Percentiles rank a stretch among this genome's conserved stretches.
These are phyloP conservation scores for Drosophila tani DNA, from an alignment of 1,140 invertebrate species.

Conservation along the genomic window DNA sequence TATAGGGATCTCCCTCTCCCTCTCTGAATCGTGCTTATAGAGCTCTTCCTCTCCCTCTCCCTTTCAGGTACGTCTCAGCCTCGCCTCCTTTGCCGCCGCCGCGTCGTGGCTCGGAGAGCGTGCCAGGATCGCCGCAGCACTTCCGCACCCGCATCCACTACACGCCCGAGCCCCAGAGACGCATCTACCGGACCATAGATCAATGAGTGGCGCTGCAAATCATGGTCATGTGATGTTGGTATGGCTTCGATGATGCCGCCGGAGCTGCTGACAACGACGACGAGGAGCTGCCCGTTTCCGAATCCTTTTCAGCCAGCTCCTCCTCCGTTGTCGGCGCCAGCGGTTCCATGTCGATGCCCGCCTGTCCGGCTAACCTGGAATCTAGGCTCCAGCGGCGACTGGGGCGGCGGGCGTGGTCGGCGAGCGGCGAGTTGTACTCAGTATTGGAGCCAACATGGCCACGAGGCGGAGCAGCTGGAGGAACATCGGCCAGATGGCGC, in stretches of 20 bases:
- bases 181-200: slow-evolving; percentile 87
- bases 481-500: slow-evolving; percentile 24
- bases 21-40: slow-evolving; percentile 9
- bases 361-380: neutral
- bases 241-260: slow-evolving; percentile 73
- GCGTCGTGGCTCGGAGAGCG: slow-evolving; percentile 89
- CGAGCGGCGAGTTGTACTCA: slow-evolving; percentile 38
- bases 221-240: slow-evolving; percentile 85
- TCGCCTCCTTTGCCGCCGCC: slow-evolving; percentile 90
- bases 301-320: neutral
- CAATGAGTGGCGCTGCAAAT: slow-evolving; percentile 85
- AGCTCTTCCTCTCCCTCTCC: neutral
- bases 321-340: neutral
- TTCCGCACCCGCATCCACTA: slow-evolving; percentile 89
- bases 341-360: slow-evolving; percentile 23
- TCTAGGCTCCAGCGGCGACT: neutral
- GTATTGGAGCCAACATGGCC: slow-evolving; percentile 31
- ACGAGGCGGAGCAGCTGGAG: slow-evolving; percentile 4
- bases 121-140: slow-evolving; percentile 90
- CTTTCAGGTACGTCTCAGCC: slow-evolving; percentile 87
- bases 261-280: slow-evolving; percentile 13
- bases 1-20: too few species aligned
- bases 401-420: slow-evolving; percentile 22
- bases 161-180: slow-evolving; percentile 90
- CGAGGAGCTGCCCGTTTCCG: slow-evolving; percentile 1